Conservation (phyloP, 2,113 vertebrate species). For the Chaetops frenatus region DNA sequence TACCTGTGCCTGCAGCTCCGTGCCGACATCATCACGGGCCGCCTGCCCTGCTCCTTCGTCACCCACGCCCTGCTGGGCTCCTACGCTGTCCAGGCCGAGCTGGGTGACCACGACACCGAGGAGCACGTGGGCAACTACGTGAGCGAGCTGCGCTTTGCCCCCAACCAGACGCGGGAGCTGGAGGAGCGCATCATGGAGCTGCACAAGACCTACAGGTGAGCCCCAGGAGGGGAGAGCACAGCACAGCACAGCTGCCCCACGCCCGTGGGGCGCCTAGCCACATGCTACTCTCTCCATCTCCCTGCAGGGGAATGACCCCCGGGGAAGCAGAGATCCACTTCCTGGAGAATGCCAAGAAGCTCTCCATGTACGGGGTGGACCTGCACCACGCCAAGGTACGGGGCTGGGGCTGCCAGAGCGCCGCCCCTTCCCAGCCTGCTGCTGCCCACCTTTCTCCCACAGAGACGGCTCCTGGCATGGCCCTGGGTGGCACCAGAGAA, state of each 20-base stretch:
- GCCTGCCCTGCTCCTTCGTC: conserved; percentile 96
- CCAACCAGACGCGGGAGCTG: conserved; percentile 93
- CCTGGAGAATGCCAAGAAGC: conserved; percentile 97
- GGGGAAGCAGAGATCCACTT: conserved; percentile 98
- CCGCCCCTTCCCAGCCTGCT: not conserved
- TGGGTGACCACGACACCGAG: conserved; percentile 90
- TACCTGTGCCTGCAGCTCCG: conserved; percentile 98
- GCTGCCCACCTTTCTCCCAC: not conserved
- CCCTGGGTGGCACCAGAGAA: not conserved
- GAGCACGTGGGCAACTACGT: conserved; percentile 89
- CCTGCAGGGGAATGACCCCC: conserved; percentile 89
- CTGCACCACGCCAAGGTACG: conserved; percentile 95
- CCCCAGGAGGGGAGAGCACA: accelerated
- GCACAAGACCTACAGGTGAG: conserved; percentile 93
- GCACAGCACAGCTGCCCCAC: accelerated
- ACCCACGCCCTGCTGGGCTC: conserved; percentile 95
- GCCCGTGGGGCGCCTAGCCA: accelerated
- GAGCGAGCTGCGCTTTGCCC: conserved; percentile 90
- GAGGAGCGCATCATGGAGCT: conserved; percentile 98
- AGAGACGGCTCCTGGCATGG: not conserved
- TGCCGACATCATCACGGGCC: conserved; percentile 94
- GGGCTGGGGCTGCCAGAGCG: accelerated
- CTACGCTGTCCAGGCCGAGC: conserved; percentile 91
- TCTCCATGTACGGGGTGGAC: conserved; percentile 98
- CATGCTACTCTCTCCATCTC: not conserved